Conservation (phyloP, 2,797 vertebrate species). For the Lutra lutra region DNA sequence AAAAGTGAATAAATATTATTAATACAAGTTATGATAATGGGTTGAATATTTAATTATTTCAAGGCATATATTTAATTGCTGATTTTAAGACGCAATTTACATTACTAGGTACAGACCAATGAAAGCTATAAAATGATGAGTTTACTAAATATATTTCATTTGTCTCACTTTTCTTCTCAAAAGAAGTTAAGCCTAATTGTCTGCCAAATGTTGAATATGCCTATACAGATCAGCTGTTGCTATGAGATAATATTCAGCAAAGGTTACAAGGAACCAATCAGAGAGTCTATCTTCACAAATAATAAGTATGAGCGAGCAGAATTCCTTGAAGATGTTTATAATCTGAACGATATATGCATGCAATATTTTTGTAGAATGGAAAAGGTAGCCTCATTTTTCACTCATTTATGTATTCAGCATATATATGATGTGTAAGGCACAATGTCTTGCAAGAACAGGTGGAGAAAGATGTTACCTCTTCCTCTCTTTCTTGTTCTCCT, state of each 20-base stretch:
- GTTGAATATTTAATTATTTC: slow-evolving; percentile 61
- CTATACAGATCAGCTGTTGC: not conserved
- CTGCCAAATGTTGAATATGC: not conserved
- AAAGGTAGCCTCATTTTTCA: too few species aligned
- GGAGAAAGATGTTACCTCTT: too few species aligned
- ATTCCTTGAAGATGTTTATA: not conserved
- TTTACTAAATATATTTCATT: not conserved
- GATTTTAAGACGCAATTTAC: slow-evolving; percentile 60
- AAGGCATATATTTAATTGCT: slow-evolving; percentile 47
- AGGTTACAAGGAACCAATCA: not conserved
- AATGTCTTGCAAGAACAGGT: too few species aligned
- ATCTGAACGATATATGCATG: too few species aligned
- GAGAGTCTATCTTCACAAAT: not conserved
- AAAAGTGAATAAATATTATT: slow-evolving; percentile 27
- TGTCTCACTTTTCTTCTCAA: not conserved
- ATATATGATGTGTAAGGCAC: too few species aligned
- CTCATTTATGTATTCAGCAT: too few species aligned
- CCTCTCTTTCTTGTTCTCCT: too few species aligned
- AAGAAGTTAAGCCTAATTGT: not conserved
- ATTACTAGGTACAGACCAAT: not conserved
- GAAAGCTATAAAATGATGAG: not conserved
- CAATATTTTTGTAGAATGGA: too few species aligned
- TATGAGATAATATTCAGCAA: not conserved
- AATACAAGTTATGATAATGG: slow-evolving; percentile 65
- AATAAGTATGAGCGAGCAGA: not conserved